Base-by-base conservation (phyloP, 2,113 vertebrate species). In the Scomber colias region DNA sequence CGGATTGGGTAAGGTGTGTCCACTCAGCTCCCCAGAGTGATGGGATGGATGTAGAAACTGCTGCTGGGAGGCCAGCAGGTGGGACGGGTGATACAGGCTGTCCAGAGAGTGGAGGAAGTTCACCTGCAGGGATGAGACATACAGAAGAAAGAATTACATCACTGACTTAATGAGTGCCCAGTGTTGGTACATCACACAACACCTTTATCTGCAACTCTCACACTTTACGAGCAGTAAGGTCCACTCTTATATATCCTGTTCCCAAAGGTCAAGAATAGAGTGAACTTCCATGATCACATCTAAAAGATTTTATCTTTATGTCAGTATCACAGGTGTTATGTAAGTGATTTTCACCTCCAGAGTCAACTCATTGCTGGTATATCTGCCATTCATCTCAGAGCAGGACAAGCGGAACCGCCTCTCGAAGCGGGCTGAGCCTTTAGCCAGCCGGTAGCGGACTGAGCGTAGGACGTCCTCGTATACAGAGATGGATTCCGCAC, bases 341-440 rank as follows among this genome's bases (percentile, higher is more conserved):
- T 72, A 63, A 69, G 31, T 31, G 49, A 77, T 44, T 64, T 40
- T 82, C 94, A 99, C 98, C 97, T 99, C 98, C 48, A 99, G 95
- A 10, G 96, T 96, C 79, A 99, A 95, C 82, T 98, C 97, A 0
- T 99, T 99, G 95, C 98, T 99, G 76, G 97, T 97, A 91, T 99
- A 99, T 67, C 97, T 96, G 40, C 98, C 98, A 0, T 99, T 99
- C 98, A 99, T 99, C 93, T 99, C 98, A 0, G 97, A 98, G 94
- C 98, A 99, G 83, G 97, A 99, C 65, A 99, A 94, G 48, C 97
- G 96, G 88, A 99, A 99, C 62, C 97, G 96, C 83, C 98, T 94
- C 82, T 98, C 96, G 0, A 97, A 99, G 63, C 99, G 96, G 19
- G 96, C 96, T 0, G 97, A 97, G 2, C 97, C 97, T 0, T 86